A percentile compares a stretch with the other conserved stretches of the same genome.
These are phyloP conservation scores for Lasioglossum baleicum DNA, from an alignment of 1,140 invertebrate species.

Conservation along the genomic window DNA sequence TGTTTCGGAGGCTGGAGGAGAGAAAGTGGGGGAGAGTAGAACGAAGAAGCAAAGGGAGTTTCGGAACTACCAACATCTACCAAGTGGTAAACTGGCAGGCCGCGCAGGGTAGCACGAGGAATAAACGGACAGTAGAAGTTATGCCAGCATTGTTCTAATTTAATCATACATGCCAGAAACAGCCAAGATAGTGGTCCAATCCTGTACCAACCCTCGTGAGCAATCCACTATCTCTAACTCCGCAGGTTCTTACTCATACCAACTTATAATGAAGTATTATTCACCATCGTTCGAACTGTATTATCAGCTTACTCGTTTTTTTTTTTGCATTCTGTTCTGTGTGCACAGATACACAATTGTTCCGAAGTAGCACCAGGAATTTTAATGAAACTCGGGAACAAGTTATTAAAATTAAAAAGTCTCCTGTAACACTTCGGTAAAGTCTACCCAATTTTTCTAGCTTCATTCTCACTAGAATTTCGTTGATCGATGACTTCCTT, in stretches of 20 bases:
- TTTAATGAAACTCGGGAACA: too few relatives aligned
- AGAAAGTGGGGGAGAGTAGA: neutral
- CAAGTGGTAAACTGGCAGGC: constrained; percentile 63
- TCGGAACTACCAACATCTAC: constrained; percentile 58
- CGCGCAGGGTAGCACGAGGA: constrained; percentile 16
- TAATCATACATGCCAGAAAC: constrained; percentile 72
- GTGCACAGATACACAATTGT: too few relatives aligned
- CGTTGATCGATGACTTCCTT: too few relatives aligned
- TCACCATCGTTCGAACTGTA: neutral
- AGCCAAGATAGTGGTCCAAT: constrained; percentile 62
- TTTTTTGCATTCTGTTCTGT: too few relatives aligned
- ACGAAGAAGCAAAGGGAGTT: constrained; percentile 38
- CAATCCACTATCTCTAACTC: constrained; percentile 40
- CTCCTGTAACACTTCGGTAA: too few relatives aligned
- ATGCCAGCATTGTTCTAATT: constrained; percentile 76
- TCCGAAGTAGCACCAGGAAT: too few relatives aligned
- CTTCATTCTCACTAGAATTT: too few relatives aligned
- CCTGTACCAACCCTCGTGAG: constrained; percentile 51
- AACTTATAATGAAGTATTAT: neutral
- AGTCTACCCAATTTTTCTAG: too few relatives aligned
- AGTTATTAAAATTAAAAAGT: too few relatives aligned
- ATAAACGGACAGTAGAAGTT: constrained; percentile 58
- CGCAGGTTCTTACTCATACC: constrained; percentile 31
- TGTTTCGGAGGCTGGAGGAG: neutral
- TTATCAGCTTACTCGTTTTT: neutral